Evolutionary conservation across 2,113 vertebrate species (phyloP), one percentile per base, ranked within the genome.

Genomic region (Odontesthes bonariensis): DNA sequence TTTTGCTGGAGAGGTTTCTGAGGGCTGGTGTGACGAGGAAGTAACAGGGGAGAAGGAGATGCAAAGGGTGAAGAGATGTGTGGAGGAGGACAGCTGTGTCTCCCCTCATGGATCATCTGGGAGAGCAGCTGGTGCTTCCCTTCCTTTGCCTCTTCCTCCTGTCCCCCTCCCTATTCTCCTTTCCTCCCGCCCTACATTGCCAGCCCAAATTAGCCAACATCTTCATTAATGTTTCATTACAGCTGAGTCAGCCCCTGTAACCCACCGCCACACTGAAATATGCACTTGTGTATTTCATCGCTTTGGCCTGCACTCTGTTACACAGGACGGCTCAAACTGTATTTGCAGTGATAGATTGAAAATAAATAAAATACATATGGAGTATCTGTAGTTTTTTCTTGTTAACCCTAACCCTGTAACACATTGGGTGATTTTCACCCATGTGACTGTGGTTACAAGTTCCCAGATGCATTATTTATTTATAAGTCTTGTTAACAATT

Each of bases 141-240:
- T 86, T 75, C 75, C 69, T 83, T 78, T 82, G 46, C 65, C 80
- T 69, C 52, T 66, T 74, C 68, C 75, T 69, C 65, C 76, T 54
- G 72, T 59, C 59, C 22, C 52, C 57, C 53, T 64, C 16, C 61
- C 44, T 19, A 8, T 17, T 54, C 51, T 52, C 38, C 63, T 55
- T 66, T 32, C 20, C 12, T 54, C 58, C 55, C 16, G 44, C 49
- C 20, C 75, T 73, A 57, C 54, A 47, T 69, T 46, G 58, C 76
- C 75, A 78, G n/a, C 73, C 73, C 63, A 86, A 83, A 92, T 89
- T 87, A 92, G 61, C 79, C 73, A 74, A 86, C 84, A 81, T 81
- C 88, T 88, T 89, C 85, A 91, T 91, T 92, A 92, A 87, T 72
- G 81, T 87, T 81, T 82, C 73, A 79, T 82, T 79, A 86, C 59